Percentiles rank a stretch among this genome's conserved stretches.
Conservation (phyloP, 2,113 vertebrate species). For the Ammodytes dubius region DNA sequence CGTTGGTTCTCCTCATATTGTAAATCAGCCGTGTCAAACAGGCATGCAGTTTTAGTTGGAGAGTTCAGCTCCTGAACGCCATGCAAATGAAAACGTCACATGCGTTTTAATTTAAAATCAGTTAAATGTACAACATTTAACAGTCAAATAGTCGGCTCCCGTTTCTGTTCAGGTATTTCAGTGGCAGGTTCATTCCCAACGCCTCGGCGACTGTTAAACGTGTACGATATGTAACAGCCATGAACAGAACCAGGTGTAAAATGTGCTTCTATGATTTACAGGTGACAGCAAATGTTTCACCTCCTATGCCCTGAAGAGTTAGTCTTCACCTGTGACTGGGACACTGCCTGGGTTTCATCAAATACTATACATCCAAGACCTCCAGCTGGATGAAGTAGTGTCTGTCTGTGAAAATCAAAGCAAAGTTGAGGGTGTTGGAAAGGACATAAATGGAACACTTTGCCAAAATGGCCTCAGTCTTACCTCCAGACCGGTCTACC, state of each 20-base stretch:
- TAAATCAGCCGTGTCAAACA: constrained; percentile 52
- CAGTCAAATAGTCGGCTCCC: constrained; percentile 11
- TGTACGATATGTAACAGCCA: constrained; percentile 45
- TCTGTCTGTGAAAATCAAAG: constrained; percentile 60
- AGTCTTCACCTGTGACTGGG: constrained; percentile 41
- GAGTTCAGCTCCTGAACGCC: constrained; percentile 13
- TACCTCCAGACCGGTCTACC: constrained; percentile 19
- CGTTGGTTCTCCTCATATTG: constrained; percentile 16
- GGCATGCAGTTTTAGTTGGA: constrained; percentile 24
- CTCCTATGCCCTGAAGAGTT: constrained; percentile 27
- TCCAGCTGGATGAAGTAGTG: constrained; percentile 71
- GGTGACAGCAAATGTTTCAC: constrained; percentile 31
- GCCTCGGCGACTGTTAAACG: constrained; percentile 41
- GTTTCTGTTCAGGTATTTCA: constrained; percentile 58
- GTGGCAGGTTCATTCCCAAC: not conserved
- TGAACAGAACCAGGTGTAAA: constrained; percentile 60
- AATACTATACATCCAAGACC: constrained; percentile 31
- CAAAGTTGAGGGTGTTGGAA: constrained; percentile 30
- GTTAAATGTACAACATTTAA: constrained; percentile 61
- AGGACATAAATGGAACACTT: constrained; percentile 39
- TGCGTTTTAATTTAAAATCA: constrained; percentile 64
- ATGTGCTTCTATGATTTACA: constrained; percentile 63
- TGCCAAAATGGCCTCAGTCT: constrained; percentile 37
- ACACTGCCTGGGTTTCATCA: constrained; percentile 49
- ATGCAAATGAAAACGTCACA: constrained; percentile 50